Conservation (phyloP, 2,113 vertebrate species). For the Sceloporus tristichus region DNA sequence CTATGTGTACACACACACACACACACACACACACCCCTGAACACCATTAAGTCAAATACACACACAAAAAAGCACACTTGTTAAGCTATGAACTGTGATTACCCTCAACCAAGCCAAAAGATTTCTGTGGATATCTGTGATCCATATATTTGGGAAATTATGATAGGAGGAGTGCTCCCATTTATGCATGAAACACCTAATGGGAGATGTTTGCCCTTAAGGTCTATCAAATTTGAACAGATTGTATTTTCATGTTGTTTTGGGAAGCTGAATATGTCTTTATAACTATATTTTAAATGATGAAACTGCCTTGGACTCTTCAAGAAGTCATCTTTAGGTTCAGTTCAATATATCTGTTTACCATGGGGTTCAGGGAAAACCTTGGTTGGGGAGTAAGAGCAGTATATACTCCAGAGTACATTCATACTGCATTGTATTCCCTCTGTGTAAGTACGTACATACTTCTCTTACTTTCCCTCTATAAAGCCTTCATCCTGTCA, state of each 20-base stretch:
- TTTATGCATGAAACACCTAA: background rate
- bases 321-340: background rate
- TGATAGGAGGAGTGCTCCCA: background rate
- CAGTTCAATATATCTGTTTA: background rate
- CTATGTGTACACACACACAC: background rate
- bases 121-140: background rate
- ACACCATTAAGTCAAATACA: background rate
- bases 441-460: constrained; percentile 12
- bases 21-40: background rate
- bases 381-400: constrained; percentile 31
- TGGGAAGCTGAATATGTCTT: background rate
- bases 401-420: background rate
- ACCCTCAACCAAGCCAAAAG: constrained; percentile 12
- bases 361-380: background rate
- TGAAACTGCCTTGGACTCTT: constrained; percentile 17
- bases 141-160: background rate
- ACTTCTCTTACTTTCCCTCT: constrained; percentile 5
- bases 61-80: background rate
- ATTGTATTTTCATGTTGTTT: background rate
- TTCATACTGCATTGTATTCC: background rate
- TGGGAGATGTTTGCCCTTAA: background rate
- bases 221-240: background rate
- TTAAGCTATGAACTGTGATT: constrained; percentile 1
- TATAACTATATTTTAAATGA: background rate
- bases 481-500: constrained; percentile 16